These are phyloP conservation scores for Argya squamiceps DNA, from an alignment of 2,797 vertebrate species.

Conservation along the genomic window DNA sequence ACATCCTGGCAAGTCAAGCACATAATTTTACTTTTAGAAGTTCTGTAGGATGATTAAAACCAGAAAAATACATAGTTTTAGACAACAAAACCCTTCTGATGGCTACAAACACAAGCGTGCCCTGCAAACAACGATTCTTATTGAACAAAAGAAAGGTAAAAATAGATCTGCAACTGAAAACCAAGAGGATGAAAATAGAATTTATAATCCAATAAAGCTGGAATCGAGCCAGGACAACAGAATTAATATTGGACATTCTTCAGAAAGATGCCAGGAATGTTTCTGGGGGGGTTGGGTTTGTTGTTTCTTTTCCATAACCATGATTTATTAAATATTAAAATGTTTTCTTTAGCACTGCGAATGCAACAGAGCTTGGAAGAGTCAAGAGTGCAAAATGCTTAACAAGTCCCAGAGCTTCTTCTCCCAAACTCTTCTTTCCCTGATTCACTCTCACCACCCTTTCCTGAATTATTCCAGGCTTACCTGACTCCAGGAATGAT, in stretches of 20 bases:
- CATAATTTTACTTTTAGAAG: neutral
- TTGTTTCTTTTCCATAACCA: neutral
- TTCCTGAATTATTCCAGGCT: neutral
- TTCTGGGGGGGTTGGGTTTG: neutral
- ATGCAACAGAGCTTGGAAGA: neutral
- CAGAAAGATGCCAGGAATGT: neutral
- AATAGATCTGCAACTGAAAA: neutral
- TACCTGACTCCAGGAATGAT: neutral
- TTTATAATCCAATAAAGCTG: neutral
- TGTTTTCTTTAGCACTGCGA: neutral
- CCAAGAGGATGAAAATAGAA: neutral
- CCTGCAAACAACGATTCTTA: neutral
- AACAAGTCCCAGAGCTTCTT: neutral
- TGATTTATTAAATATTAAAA: neutral
- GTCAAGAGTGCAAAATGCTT: neutral
- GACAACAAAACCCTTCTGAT: neutral
- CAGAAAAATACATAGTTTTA: neutral
- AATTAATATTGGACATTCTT: neutral
- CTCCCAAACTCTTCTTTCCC: neutral
- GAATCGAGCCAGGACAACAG: neutral
- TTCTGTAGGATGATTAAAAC: neutral
- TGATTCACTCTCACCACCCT: neutral
- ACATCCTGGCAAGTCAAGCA: neutral
- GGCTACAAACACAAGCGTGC: neutral
- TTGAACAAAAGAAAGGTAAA: slow-evolving; percentile 15